Evolutionary conservation across 1,140 invertebrate genomes (phyloP), one percentile per base, ranked within the genome.

Genomic region (Sitodiplosis mosellana): DNA sequence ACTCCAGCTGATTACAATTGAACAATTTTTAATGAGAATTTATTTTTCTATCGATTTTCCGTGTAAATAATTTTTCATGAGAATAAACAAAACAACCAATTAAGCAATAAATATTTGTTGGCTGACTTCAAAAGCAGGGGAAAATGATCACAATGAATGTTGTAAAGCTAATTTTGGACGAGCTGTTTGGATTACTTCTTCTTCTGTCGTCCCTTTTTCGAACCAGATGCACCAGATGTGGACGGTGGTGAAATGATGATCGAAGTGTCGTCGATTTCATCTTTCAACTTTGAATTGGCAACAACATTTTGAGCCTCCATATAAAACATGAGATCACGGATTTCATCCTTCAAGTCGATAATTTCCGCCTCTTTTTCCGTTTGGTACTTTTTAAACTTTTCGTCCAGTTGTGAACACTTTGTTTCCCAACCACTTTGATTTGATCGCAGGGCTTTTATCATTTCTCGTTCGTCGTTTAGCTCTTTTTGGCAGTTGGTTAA

Each of bases 261-360:
- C 7, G 76, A 75, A 18, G 82, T 80, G 1, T 75, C 71, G 33
- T 73, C 70, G 49, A 86, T 77, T 56, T 87, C 83, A 37, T 82
- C 76, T 44, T 70, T 45, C 15, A 77, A 51, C 12, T 69, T 67
- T 0, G 75, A 77, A 50, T 74, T 72, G 51, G 72, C 71, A 52
- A 79, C 75, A 52, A 70, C 58, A 34, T 56, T 52, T 46, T 64
- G 81, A 10, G 89, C 90, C 55, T 96, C 88, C 47, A 98, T 73
- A 61, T 83, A 94, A 69, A 96, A 92, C 89, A 97, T 94, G 1
- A 99, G 69, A 73, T 98, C 93, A 12, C 87, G 70, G 1, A 97
- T 68, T 69, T 98, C 92, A 53, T 96, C 91, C 55, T 83, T 77
- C 10, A 98, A 69, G 14, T 93, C 89, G 0, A 60, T 50, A 2